Evolutionary conservation across 2,888 invertebrate species (phyloP), one percentile per base, ranked within the genome.

Genomic region (Ennomos fuscantarius): DNA sequence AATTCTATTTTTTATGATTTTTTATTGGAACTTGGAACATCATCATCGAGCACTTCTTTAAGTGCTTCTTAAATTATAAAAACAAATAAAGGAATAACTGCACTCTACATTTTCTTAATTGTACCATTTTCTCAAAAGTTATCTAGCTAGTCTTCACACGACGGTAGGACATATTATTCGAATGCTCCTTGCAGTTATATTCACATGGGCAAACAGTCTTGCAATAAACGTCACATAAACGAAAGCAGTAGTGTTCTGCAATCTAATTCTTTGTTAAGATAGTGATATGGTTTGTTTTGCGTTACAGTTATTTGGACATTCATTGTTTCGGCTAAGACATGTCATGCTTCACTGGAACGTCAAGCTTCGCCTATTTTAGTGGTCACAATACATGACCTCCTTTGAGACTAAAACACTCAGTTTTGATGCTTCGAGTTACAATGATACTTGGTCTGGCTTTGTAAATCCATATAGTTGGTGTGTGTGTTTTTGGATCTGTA

Each of bases 311-410:
- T 47, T 47, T 41, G 45, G 43, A 24, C 31, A 47, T 40, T 41
- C 47, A 55, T 48, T 47, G 49, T 55, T 60, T 59, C 43, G 46
- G 55, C 59, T 53, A 69, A 70, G 76, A 77, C 70, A 67, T 72
- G 74, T 74, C 76, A 82, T 70, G 84, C 74, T 67, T 72, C 72
- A 74, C 68, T 74, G 75, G 73, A 71, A 70, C 75, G 81, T 73
- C 75, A 79, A 77, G 84, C 78, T 79, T 81, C 74, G 83, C 76
- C 76, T 69, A 81, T 73, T 86, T 83, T 77, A 81, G 79, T 81
- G 75, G 66, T 74, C 77, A 76, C 80, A 76, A 73, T 76, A 72
- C 76, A 78, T 77, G 74, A 73, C 74, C 77, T 81, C 79, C 76
- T 80, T 76, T 71, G 74, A 73, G 75, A 70, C 42, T 45, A 44